Evolutionary conservation across 2,113 vertebrate genomes (phyloP).

Genomic region (Myotis brandtii): DNA sequence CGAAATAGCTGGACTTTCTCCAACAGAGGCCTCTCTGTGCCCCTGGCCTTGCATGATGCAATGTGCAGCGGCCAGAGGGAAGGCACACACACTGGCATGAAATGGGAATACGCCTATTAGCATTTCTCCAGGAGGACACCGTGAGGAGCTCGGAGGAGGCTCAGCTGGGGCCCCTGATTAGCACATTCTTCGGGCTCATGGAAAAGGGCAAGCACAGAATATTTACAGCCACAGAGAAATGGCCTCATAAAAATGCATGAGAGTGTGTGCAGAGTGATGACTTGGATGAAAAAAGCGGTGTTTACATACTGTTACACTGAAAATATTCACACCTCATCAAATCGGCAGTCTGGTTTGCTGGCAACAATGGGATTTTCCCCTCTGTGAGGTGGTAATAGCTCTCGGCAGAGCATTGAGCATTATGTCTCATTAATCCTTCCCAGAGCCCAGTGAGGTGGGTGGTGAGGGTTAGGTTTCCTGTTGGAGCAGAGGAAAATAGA

Average conservation of each 20-base stretch:
- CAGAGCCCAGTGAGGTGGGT: slow-evolving; percentile 72
- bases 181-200: slow-evolving; percentile 50
- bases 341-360: slow-evolving; percentile 74
- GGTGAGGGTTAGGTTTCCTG: slow-evolving; percentile 49
- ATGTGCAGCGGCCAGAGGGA: not conserved
- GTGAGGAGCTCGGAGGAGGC: slow-evolving; percentile 2
- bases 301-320: slow-evolving; percentile 79
- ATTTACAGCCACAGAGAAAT: slow-evolving; percentile 67
- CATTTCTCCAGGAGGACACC: slow-evolving; percentile 59
- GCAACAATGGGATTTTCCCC: slow-evolving; percentile 73
- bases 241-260: slow-evolving; percentile 78
- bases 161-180: slow-evolving; percentile 34
- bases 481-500: slow-evolving; percentile 11
- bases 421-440: slow-evolving; percentile 77
- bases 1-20: not conserved
- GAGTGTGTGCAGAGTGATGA: slow-evolving; percentile 59
- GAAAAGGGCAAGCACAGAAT: slow-evolving; percentile 71
- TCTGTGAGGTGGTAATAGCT: slow-evolving; percentile 68
- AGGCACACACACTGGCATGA: not conserved
- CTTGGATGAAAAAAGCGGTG: slow-evolving; percentile 69
- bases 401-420: slow-evolving; percentile 44
- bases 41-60: not conserved
- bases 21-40: not conserved
- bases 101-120: slow-evolving; percentile 64
- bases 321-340: slow-evolving; percentile 83